Evolutionary conservation across 2,113 vertebrate genomes (phyloP).

Genomic region (Seriola aureovittata): DNA sequence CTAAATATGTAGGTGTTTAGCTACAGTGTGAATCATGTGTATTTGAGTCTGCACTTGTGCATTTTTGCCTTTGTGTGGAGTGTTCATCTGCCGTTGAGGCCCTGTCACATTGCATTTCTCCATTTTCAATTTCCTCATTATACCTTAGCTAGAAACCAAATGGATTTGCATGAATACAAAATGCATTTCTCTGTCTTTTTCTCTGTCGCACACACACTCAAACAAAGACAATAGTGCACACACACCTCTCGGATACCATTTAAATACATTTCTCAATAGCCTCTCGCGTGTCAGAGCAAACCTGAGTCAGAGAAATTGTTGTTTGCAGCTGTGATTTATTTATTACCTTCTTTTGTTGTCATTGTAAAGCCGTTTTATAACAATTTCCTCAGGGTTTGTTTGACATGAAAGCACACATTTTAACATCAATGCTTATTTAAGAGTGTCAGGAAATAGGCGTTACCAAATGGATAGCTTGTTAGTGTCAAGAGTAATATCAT

Average conservation of each 20-base stretch:
- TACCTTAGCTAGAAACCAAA: constrained; percentile 53
- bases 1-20: background rate
- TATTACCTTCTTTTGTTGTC: constrained; percentile 41
- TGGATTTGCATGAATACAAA: constrained; percentile 67
- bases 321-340: constrained; percentile 54
- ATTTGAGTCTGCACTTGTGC: background rate
- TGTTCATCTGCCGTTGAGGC: constrained; percentile 23
- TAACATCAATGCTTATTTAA: constrained; percentile 33
- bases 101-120: constrained; percentile 64
- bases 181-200: constrained; percentile 30
- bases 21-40: background rate
- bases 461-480: background rate
- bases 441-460: constrained; percentile 17
- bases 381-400: constrained; percentile 15
- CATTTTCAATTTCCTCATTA: constrained; percentile 64
- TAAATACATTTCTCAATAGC: constrained; percentile 54
- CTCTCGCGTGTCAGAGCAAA: constrained; percentile 27
- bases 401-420: constrained; percentile 34
- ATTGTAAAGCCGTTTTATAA: constrained; percentile 29
- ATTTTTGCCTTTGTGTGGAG: constrained; percentile 8
- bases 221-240: constrained; percentile 16
- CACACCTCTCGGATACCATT: constrained; percentile 30
- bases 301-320: constrained; percentile 29
- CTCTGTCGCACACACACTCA: background rate
- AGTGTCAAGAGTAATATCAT: background rate